Percentiles rank a stretch among this genome's conserved stretches.
Evolutionary conservation across 2,888 invertebrate genomes (phyloP).

Genomic region (Drosophila diplacantha): DNA sequence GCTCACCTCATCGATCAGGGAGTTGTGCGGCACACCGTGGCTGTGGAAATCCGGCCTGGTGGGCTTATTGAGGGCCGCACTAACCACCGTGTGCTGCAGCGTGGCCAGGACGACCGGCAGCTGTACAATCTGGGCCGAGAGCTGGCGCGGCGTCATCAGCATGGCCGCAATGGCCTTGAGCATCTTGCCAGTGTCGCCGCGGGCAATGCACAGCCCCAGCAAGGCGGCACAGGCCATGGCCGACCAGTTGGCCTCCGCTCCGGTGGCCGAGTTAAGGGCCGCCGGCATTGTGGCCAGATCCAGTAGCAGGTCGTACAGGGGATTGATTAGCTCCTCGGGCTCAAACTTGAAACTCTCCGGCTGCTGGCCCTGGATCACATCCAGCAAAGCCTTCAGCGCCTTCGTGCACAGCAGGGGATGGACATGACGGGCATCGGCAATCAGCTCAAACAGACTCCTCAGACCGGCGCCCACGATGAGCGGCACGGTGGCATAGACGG

Average conservation of each 20-base stretch:
- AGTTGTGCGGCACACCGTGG: conserved; percentile 89
- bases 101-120: conserved; percentile 90
- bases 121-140: conserved; percentile 89
- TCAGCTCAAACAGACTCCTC: conserved; percentile 92
- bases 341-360: conserved; percentile 77
- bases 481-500: conserved; percentile 79
- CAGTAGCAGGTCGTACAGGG: conserved; percentile 89
- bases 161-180: conserved; percentile 91
- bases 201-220: conserved; percentile 92
- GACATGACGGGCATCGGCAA: conserved; percentile 89
- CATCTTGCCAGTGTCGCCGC: conserved; percentile 94
- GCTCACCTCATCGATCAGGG: conserved; percentile 82
- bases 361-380: conserved; percentile 86
- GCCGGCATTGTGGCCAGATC: conserved; percentile 87
- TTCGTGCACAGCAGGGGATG: conserved; percentile 93
- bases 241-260: conserved; percentile 83
- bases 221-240: conserved; percentile 94
- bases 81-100: conserved; percentile 92
- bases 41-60: conserved; percentile 92
- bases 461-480: conserved; percentile 89
- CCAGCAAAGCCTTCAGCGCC: conserved; percentile 90
- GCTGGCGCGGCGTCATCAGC: conserved; percentile 88
- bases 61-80: conserved; percentile 90
- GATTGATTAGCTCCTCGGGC: conserved; percentile 82
- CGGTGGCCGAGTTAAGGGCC: conserved; percentile 74